Base-by-base conservation (phyloP, 2,797 vertebrate genomes). In the Anolis apletophallus region DNA sequence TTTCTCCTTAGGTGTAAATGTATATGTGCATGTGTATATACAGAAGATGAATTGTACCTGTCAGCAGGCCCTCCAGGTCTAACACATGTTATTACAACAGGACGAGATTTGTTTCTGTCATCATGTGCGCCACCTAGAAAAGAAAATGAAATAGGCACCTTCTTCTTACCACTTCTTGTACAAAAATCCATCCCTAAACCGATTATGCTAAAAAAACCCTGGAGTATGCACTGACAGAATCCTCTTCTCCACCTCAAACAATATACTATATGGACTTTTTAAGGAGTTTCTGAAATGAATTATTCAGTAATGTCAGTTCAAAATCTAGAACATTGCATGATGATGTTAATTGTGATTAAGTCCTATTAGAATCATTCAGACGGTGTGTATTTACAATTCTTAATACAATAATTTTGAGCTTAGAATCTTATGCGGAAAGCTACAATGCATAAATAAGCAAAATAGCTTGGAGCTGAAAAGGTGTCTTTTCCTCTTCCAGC, bases 81-180 rank as follows among this genome's bases (percentile, higher is more conserved):
- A 93, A 99, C 97, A 91, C 98, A 99, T 79, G 98, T 99, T 96
- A 99, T 97, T 95, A 98, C 98, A 93, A 99, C 97, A 3, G 99
- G 98, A 26, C 99, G 98, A 93, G 98, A 98, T 97, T 99, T 99
- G 97, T 99, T 99, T 96, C 98, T 97, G 95, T 99, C 98, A 94
- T 99, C 99, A 0, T 98, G 97, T 73, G 98, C 96, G 76, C 99
- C 99, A 89, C 99, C 99, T 97, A 86, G 90, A 84, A 94, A 93
- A 91, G 74, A 77, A 85, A 92, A 95, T 87, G 82, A 85, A 91
- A 69, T 69, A 83, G 81, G 71, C 23, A 88, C 19, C 46, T 83
- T 91, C 54, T 85, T 91, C 80, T 91, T 84, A 90, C 71, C 81
- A 61, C 29, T 85, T 40, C 50, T 80, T 89, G 91, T 72, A 80